These are phyloP conservation scores for Arctia plantaginis DNA, from an alignment of 2,888 invertebrate species.

Conservation along the genomic window DNA sequence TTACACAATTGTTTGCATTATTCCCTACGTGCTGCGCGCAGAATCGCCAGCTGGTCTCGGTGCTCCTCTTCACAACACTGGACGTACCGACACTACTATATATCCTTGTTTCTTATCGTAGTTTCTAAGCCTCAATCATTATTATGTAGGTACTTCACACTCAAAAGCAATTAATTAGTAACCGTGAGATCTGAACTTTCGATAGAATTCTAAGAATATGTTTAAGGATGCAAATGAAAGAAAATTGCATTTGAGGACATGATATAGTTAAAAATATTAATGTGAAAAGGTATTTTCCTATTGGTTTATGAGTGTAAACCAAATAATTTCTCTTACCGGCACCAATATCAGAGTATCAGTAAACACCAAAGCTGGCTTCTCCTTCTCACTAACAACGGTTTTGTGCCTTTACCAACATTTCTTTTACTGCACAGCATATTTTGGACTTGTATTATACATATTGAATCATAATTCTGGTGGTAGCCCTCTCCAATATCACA, in stretches of 20 bases:
- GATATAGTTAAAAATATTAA: constrained; percentile 86
- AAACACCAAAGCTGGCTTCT: constrained; percentile 84
- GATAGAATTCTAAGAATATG: constrained; percentile 69
- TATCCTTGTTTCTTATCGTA: constrained; percentile 57
- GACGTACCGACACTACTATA: constrained; percentile 62
- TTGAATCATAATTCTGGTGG: constrained; percentile 70
- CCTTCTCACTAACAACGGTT: constrained; percentile 73
- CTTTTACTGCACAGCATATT: constrained; percentile 62
- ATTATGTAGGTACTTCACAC: constrained; percentile 72
- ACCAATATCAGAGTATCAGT: constrained; percentile 72
- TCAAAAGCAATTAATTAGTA: constrained; percentile 79
- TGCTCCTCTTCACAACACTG: constrained; percentile 62
- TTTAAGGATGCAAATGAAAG: constrained; percentile 83
- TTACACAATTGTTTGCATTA: constrained; percentile 87
- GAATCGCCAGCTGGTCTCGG: constrained; percentile 56
- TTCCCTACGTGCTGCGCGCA: constrained; percentile 58
- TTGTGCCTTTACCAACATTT: constrained; percentile 78
- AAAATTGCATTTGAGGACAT: constrained; percentile 84
- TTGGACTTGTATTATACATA: constrained; percentile 59
- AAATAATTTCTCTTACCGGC: constrained; percentile 77
- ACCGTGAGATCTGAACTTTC: constrained; percentile 85
- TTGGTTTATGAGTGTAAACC: constrained; percentile 81
- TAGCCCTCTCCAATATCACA: constrained; percentile 82
- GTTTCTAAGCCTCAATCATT: constrained; percentile 59
- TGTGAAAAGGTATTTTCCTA: constrained; percentile 86